Evolutionary conservation across 2,888 invertebrate species (phyloP).

Genomic region (Heliconius sara): DNA sequence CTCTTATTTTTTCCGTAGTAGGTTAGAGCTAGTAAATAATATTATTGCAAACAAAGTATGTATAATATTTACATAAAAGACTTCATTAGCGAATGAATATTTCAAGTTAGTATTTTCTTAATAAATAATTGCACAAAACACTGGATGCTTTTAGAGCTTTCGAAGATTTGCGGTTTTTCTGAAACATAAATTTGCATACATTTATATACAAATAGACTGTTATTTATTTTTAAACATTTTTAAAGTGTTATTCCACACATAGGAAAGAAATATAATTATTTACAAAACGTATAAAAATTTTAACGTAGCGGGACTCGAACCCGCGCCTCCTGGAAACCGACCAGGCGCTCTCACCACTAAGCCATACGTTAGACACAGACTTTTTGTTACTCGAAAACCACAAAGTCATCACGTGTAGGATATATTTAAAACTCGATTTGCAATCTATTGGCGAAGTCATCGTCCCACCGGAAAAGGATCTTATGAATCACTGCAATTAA

Average conservation of each 20-base stretch:
- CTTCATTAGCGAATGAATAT: neutral
- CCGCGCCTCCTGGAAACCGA: no score
- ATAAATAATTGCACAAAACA: neutral
- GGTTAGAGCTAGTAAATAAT: neutral
- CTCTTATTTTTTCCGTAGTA: neutral
- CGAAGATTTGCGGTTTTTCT: neutral
- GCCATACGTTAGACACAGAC: no score
- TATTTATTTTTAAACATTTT: no score
- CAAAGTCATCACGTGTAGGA: slow-evolving; percentile 21
- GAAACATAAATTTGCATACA: neutral
- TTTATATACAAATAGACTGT: neutral
- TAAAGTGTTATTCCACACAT: no score
- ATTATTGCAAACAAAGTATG: no score
- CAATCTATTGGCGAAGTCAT: slow-evolving; percentile 37
- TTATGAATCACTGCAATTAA: slow-evolving; percentile 44
- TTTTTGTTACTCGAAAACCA: neutral
- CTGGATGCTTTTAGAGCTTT: neutral
- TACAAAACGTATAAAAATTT: no score
- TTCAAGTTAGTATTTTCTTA: neutral
- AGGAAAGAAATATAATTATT: no score
- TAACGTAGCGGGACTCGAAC: no score
- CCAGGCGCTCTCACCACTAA: no score
- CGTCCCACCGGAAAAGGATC: slow-evolving; percentile 47
- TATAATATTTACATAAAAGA: neutral
- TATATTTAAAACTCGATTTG: slow-evolving; percentile 41